Base-by-base conservation (phyloP, 2,113 vertebrate species). In the Actenoides lindsayi region DNA sequence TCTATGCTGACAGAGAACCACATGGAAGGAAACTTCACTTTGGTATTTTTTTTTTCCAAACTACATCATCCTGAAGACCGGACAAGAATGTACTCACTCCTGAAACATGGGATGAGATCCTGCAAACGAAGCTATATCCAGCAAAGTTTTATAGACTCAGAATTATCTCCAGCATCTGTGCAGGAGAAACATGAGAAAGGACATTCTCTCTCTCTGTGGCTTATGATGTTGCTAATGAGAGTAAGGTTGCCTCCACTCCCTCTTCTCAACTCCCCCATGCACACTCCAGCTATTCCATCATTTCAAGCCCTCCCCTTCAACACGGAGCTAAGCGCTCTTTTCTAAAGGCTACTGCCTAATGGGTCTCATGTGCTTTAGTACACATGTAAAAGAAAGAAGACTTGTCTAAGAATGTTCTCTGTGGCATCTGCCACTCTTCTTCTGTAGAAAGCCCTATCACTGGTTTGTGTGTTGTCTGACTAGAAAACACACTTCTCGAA, bases 171-270 rank as follows among this genome's bases (percentile, higher is more conserved):
- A 95, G 94, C 68, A 91, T 95, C 88, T 93, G 79, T 90, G 85
- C 87, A 80, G 62, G 94, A 46, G 46, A 95, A 97, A 97, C 46
- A 73, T 89, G 93, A 97, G 97, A 96, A 89, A 90, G 90, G 88
- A 90, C 95, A 89, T 96, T 94, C 79, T 42, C 71, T 53, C 53
- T 53, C 53, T 94, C 91, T 13, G 11, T 79, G 79, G 91, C 81
- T 93, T 94, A 95, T 60, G 79, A 93, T 53, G 75, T 63, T 96
- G 87, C 64, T 97, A 96, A 97, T 87, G 81, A 94, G 87, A 77
- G 80, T 94, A 91, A 85, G 70, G 87, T 88, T 96, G 93, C 91
- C 53, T 77, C 59, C 24, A 21, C 71, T 68, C 65, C 50, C 76
- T 60, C 91, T 60, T 88, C 62, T 96, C 93, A 94, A 24, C 54